Conservation (phyloP, 1,140 invertebrate genomes). For the Pogonomyrmex californicus region DNA sequence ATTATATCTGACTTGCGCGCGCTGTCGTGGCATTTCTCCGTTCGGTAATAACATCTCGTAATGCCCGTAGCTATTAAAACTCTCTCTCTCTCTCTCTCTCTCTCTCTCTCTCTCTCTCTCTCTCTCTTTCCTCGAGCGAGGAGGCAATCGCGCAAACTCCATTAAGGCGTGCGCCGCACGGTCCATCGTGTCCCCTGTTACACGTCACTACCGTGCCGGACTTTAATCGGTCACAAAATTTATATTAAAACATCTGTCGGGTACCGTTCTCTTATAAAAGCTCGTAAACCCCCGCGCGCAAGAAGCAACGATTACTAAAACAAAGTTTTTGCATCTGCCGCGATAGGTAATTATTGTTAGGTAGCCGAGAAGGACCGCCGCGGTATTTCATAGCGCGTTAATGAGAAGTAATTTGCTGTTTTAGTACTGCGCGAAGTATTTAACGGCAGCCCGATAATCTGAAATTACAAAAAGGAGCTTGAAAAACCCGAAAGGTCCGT, state of each 20-base stretch:
- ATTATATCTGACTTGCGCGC: constrained; percentile 37
- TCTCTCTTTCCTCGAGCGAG: constrained; percentile 13
- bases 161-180: constrained; percentile 43
- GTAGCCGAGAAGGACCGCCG: neutral
- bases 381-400: neutral
- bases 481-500: neutral
- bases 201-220: constrained; percentile 35
- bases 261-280: constrained; percentile 7
- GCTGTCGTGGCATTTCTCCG: constrained; percentile 30
- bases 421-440: constrained; percentile 1
- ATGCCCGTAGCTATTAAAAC: constrained; percentile 59
- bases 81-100: neutral
- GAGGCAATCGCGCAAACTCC: constrained; percentile 61
- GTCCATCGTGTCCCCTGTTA: neutral
- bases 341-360: neutral
- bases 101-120: too few relatives aligned
- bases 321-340: constrained; percentile 43
- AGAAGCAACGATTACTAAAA: constrained; percentile 27
- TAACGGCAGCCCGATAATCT: neutral
- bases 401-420: constrained; percentile 16
- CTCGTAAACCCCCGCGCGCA: constrained; percentile 27
- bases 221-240: constrained; percentile 60
- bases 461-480: neutral
- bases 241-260: constrained; percentile 60
- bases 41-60: constrained; percentile 58